Evolutionary conservation across 2,113 vertebrate genomes (phyloP).

Genomic region (Cottus gobio): DNA sequence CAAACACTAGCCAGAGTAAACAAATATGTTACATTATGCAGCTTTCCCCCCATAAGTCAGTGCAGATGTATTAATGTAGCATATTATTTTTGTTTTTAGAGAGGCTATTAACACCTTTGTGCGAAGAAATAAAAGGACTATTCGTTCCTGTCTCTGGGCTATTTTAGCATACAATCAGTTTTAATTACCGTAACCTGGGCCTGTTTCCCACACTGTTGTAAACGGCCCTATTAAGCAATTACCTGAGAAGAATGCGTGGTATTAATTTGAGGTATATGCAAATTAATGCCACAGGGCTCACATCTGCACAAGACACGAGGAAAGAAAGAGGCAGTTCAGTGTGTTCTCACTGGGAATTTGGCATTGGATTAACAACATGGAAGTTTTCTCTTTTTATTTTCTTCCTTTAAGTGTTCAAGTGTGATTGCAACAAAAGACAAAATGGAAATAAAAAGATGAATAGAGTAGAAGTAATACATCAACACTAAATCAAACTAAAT

Average conservation of each 20-base stretch:
- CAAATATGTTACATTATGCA: background rate
- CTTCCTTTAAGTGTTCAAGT: background rate
- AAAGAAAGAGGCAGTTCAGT: background rate
- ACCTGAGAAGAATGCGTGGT: slow-evolving; percentile 22
- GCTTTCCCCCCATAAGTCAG: background rate
- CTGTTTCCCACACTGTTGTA: slow-evolving; percentile 21
- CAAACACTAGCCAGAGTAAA: background rate
- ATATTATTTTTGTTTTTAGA: background rate
- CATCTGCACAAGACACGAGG: background rate
- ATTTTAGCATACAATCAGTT: slow-evolving; percentile 17
- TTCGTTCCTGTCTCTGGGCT: background rate
- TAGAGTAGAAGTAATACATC: background rate
- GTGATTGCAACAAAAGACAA: background rate
- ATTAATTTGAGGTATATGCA: background rate
- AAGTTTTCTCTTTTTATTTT: background rate
- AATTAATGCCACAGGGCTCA: slow-evolving; percentile 26
- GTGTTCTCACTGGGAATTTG: background rate
- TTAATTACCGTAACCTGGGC: background rate
- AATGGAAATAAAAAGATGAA: background rate
- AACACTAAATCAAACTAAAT: background rate
- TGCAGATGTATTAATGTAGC: background rate
- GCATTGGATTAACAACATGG: background rate
- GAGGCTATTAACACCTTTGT: background rate
- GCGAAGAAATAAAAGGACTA: background rate
- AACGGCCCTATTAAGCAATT: background rate